Base-by-base conservation (phyloP, 2,888 invertebrate species). In the Gymnoscelis rufifasciata region DNA sequence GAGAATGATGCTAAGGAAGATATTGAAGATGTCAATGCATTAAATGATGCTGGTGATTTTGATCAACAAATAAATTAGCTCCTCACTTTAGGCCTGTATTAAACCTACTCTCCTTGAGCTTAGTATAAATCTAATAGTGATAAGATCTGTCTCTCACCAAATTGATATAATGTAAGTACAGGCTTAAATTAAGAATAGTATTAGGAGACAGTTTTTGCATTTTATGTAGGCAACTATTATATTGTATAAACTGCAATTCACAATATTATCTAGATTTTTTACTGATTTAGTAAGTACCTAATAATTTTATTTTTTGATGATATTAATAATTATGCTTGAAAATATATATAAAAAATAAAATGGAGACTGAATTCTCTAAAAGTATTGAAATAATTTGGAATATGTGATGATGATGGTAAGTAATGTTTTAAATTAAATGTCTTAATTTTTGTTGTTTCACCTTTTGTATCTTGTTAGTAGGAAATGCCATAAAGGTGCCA, bases 1-100 rank as follows among this genome's bases (percentile, higher is more conserved):
- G 87, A 88, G 40, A 83, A 86, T 65, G 75, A 84, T 74, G 89
- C 88, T 19, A 86, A 86, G 52, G 89, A 88, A 60, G 88, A 88
- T 48, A 68, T 87, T n/a, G 89, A 88, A 51, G 88, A 89, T 43
- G 66, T 70, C 0, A 84, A 86, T 70, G 73, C 64, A 7, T 47
- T 81, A 11, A 83, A 80, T 66, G 84, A 84, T 53, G 78, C 67
- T 14, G 80, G 75, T 61, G 80, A 79, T 27, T 82, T 84, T 73
- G 87, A 86, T 54, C 69, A 66, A 41, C 77, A 79, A 39, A 50
- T 81, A 46, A 43, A 48, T 29, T 45, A 52, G 24, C n/a, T n/a
- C n/a, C n/a, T 13, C 15, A 29, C 29, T 35, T 15, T 19, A 19
- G 2, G 35, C 19, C 35, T 11, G 7, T 35, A 35, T 10, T 15